Base-by-base conservation (phyloP, 2,113 vertebrate genomes). In the Calypte anna region DNA sequence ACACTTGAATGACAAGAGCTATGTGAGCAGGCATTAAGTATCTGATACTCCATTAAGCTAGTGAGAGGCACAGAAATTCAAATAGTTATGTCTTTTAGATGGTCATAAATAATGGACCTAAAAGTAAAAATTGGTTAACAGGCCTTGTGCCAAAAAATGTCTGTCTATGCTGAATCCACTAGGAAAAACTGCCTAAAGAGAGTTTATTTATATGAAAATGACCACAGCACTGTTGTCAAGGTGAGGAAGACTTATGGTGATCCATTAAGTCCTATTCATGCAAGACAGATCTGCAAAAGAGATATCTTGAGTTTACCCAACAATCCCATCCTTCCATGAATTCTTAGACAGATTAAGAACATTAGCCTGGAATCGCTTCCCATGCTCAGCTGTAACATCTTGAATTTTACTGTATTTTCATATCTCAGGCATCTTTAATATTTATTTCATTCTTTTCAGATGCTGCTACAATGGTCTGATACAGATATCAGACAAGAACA, bases 131-230 rank as follows among this genome's bases (percentile, higher is more conserved):
- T 5, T 28, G 67, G 19, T 19, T 59, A 82, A 31, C 23, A 66
- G 75, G 53, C 31, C 24, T 30, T 50, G 46, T 61, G 30, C 54
- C 59, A 79, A 75, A 77, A 66, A 57, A 82, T n/a, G 58, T 20
- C 50, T 14, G 66, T 63, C 72, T 68, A 43, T 14, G 7, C 55
- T 14, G 33, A 80, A 85, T 25, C 40, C 75, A 70, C 16, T 1
- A 20, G 59, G 82, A n/a, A 68, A 82, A 44, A 61, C 5, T 57
- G 28, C 44, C 80, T 68, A 83, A 59, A 86, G 88, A 53, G 23
- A 74, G 53, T 48, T 90, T 90, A 69, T 88, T 73, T 61, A 4
- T 80, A 77, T 94, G 59, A 73, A 86, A 86, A 94, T 8, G 69
- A 83, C 54, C 53, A 64, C 2, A 43, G 36, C 33, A 76, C 63